Evolutionary conservation across 2,113 vertebrate genomes (phyloP), one percentile per base, ranked within the genome.

Genomic region (Isichthys henryi): DNA sequence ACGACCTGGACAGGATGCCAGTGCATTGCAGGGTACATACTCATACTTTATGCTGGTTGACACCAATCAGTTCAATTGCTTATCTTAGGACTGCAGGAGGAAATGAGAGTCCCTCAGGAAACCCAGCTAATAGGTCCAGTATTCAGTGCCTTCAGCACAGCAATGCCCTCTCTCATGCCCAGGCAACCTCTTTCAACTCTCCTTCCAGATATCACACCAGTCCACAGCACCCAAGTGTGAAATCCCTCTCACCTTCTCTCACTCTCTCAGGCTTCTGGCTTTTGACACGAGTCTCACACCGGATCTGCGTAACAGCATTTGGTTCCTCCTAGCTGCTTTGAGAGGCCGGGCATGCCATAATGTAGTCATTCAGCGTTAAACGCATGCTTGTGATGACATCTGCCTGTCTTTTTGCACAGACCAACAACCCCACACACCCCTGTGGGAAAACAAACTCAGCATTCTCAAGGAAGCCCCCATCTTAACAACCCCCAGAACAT

Each of bases 401-500:
- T 52, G 62, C 15, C 31, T 35, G 31, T 80, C 58, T 89, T 87
- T 86, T 88, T 88, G 31, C 83, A 80, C 62, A 89, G 66, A 89
- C 77, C 53, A 89, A 27, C 74, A 80, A 80, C 35, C 35, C 74
- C 35, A 86, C 23, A 48, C 4, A n/a, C 23, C 31, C 53, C 88
- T 88, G 35, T 87, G 82, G 46, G 90, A 82, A 89, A 89, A 87
- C 27, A 89, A 62, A 89, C 48, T 74, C 88, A 89, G 70, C 56
- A 84, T 66, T 74, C 80, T 86, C 56, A 89, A 88, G 49, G 87
- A 85, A 89, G 8, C 3, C 86, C 43, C 50, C 43, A 66, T 90
- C 94, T 93, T 93, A 49, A 48, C 91, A 89, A 82, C 89, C 91
- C 83, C 43, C 70, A 11, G 88, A n/a, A 62, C 85, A 62, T 46